Base-by-base conservation (phyloP, 2,113 vertebrate genomes). In the Callocephalon fimbriatum region DNA sequence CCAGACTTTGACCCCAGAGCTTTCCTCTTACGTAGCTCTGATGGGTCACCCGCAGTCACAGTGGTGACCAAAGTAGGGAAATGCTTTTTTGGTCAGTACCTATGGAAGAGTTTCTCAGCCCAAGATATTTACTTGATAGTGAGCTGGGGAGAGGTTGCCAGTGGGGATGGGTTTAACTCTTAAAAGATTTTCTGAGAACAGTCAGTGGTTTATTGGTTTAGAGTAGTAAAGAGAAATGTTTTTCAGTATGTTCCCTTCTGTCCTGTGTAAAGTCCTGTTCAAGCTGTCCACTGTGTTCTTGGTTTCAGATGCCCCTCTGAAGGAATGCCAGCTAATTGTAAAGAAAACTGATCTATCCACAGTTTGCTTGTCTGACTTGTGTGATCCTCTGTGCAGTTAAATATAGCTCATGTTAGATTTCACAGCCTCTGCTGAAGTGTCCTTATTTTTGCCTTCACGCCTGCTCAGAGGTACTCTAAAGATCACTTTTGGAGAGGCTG, bases 211-310 rank as follows among this genome's bases (percentile, higher is more conserved):
- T 47, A 18, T 15, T 29, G 20, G 12, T 51, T 37, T 53, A 38
- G 19, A 47, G 19, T 7, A 38, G 38, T 29, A 32, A 38, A 54
- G 47, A n/a, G 35, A 31, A 48, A 15, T 20, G 38, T 16, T 61
- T 45, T 62, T 31, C 38, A 35, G 47, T 18, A 2, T 1, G 1
- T 40, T 47, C 40, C n/a, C n/a, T 67, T 44, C 67, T 59, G 51
- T 67, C 5, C 29, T 35, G 15, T 21, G 29, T 67, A 3, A 38
- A 45, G 70, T 47, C 54, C 45, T 3, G 3, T 37, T 53, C 47
- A 20, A 9, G 54, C 21, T 42, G 62, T 25, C 29, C 5, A 0
- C 25, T 7, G 16, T 0, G 0, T 47, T 68, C n/a, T 45, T 9
- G 2, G 0, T 47, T 62, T 21, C 47, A 54, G 62, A 9, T 25